Evolutionary conservation across 2,888 invertebrate species (phyloP).

Genomic region (Margaritifera margaritifera): DNA sequence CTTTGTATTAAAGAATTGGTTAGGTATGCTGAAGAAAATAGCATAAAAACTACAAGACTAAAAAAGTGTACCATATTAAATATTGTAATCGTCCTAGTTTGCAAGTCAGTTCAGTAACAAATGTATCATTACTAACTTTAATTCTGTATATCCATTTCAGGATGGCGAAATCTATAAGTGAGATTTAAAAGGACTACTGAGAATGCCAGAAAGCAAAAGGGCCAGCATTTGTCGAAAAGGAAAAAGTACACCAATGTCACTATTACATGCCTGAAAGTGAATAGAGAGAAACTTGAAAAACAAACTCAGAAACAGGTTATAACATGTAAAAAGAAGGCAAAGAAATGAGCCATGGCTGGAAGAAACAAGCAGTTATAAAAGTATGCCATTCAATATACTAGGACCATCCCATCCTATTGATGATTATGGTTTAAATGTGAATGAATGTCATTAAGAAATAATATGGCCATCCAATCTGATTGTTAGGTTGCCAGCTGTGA

Average conservation of each 20-base stretch:
- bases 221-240: constrained; percentile 7
- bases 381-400: not conserved
- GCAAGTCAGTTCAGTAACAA: no score
- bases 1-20: no score
- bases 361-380: not conserved
- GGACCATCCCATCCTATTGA: no score
- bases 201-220: constrained; percentile 1
- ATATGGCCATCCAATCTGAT: no score
- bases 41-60: no score
- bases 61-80: no score
- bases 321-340: not conserved
- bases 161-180: constrained; percentile 8
- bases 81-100: no score
- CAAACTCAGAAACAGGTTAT: constrained; percentile 1
- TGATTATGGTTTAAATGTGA: not conserved
- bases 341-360: not conserved
- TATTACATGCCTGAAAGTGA: no score
- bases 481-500: no score
- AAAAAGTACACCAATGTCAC: no score
- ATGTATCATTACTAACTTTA: not conserved
- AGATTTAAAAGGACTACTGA: constrained; percentile 6
- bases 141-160: not conserved
- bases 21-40: no score
- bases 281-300: no score
- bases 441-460: not conserved